Percentiles rank a stretch among this genome's conserved stretches.
These are phyloP conservation scores for Eolophus roseicapilla DNA, from an alignment of 2,113 vertebrate genomes.

Conservation along the genomic window DNA sequence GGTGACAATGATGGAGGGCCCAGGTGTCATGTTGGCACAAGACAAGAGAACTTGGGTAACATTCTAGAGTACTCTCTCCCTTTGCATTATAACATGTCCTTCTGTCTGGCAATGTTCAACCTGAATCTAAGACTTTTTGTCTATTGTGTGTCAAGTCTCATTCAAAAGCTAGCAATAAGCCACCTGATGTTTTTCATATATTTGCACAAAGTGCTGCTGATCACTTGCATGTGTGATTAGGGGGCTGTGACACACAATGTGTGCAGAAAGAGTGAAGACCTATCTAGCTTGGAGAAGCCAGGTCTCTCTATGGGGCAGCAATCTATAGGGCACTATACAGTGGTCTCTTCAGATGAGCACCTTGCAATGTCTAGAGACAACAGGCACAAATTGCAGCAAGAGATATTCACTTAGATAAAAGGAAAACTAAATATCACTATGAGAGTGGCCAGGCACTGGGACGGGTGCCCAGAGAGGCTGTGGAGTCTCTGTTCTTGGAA, in stretches of 20 bases:
- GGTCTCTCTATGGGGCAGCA: not conserved
- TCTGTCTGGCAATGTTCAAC: not conserved
- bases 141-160: not conserved
- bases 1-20: not conserved
- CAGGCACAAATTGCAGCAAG: not conserved
- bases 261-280: not conserved
- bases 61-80: not conserved
- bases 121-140: not conserved
- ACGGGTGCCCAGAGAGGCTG: not conserved
- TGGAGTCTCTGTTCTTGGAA: not conserved
- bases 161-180: not conserved
- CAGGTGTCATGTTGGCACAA: not conserved
- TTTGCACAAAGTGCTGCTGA: not conserved
- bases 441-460: not conserved
- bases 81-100: not conserved
- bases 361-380: not conserved
- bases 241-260: not conserved
- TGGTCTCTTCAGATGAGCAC: not conserved
- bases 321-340: not conserved
- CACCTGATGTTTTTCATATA: not conserved
- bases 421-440: constrained; percentile 5
- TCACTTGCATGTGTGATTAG: not conserved
- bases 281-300: not conserved
- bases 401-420: not conserved
- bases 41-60: not conserved